Evolutionary conservation across 2,113 vertebrate species (phyloP), one percentile per base, ranked within the genome.

Genomic region (Anthoscopus minutus): DNA sequence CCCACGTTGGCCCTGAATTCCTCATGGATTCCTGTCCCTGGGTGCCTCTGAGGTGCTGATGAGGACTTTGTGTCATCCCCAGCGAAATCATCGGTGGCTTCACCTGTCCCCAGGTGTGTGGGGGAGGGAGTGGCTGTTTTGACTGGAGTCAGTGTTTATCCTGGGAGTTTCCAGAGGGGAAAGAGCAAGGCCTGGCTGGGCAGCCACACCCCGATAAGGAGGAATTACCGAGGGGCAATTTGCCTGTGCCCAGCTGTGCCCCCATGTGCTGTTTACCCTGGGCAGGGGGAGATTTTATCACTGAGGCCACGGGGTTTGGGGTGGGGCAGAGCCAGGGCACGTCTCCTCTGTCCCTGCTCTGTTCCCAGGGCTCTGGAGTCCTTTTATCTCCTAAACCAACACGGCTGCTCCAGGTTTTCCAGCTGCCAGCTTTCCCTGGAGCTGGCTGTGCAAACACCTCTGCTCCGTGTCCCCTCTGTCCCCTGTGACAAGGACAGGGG

Each of bases 11-110:
- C 37, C 38, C 21, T 0, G 1, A 31, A 23, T 35, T 27, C 45
- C 64, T 21, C 11, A 15, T 1, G 31, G n/a, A 12, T 45, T 11
- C 18, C 17, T 4, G 7, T 1, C 72, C 16, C 0, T 3, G 48
- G 7, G 24, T 10, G 71, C 13, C 61, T 27, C 9, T 3, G 53
- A 0, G 13, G 62, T 2, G 15, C 20, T 4, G 13, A 25, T 10
- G 16, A 65, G 42, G 70, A 19, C 51, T 74, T 45, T 6, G 35
- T 9, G 38, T 2, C 42, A 3, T 0, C 5, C 17, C 9, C 79
- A 28, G 23, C 5, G n/a, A n/a, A n/a, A n/a, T n/a, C n/a, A n/a
- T n/a, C n/a, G 19, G 8, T 38, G 86, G 17, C 37, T 23, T 72
- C 54, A 20, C 77, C 51, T 44, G 48, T 30, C 5, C 78, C 54